These are phyloP conservation scores for Lamellibrachia satsuma DNA, from an alignment of 2,888 invertebrate species.

Conservation along the genomic window DNA sequence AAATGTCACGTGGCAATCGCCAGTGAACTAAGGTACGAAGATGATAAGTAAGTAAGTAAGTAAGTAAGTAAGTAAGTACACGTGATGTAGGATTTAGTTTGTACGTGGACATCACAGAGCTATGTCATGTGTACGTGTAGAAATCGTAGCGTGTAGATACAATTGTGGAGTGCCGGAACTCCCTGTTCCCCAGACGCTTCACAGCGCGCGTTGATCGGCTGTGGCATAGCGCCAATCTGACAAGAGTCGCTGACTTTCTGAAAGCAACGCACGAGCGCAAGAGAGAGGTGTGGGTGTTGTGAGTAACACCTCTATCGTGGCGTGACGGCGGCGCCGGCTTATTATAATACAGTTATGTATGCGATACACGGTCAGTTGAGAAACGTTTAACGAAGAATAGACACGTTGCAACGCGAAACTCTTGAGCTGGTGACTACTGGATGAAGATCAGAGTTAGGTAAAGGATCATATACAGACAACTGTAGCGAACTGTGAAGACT, in stretches of 20 bases:
- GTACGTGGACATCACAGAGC: no score
- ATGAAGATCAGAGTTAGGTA: not conserved
- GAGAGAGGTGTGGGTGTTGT: not conserved
- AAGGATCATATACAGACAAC: not conserved
- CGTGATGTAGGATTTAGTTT: no score
- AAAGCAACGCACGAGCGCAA: not conserved
- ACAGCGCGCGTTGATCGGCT: not conserved
- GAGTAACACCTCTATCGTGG: not conserved
- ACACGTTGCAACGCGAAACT: not conserved
- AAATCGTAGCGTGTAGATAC: not conserved
- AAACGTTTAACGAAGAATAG: not conserved
- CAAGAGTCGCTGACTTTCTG: not conserved
- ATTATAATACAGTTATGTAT: not conserved
- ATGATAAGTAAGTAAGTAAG: no score
- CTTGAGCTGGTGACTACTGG: not conserved
- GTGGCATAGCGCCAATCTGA: conserved; percentile 9
- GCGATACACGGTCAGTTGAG: not conserved
- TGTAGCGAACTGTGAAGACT: not conserved
- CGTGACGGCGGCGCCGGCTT: not conserved
- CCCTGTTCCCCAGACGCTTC: not conserved
- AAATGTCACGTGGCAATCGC: no score
- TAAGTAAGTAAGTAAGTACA: no score
- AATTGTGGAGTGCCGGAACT: no score
- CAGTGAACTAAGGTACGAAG: no score
- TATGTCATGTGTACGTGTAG: not conserved